These are phyloP conservation scores for Tupiocoris notatus DNA, from an alignment of 2,888 invertebrate genomes.

Conservation along the genomic window DNA sequence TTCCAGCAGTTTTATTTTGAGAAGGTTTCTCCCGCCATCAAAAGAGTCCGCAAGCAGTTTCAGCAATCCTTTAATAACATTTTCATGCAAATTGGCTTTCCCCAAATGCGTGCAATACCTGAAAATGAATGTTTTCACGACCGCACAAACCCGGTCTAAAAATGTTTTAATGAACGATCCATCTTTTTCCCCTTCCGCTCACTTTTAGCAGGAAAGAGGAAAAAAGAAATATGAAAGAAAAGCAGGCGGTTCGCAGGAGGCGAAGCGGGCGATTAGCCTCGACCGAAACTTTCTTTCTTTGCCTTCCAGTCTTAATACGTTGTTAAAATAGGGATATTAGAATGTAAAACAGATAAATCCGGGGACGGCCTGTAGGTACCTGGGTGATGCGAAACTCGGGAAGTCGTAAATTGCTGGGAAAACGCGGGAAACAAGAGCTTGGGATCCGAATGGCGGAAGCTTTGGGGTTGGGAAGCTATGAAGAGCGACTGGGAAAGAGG, in stretches of 20 bases:
- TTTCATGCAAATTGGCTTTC: background rate
- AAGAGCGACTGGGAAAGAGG: background rate
- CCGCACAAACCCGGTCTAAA: background rate
- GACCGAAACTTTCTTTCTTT: background rate
- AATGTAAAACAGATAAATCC: conserved; percentile 31
- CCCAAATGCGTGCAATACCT: background rate
- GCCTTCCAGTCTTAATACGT: conserved; percentile 4
- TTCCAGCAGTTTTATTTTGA: too few relatives aligned
- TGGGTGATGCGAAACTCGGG: conserved; percentile 23
- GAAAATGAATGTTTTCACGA: background rate
- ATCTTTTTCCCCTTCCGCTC: background rate
- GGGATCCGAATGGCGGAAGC: background rate
- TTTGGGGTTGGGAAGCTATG: background rate
- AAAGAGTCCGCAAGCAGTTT: background rate
- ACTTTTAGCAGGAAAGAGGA: background rate
- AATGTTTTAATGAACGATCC: background rate
- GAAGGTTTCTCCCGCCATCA: background rate
- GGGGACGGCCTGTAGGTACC: background rate
- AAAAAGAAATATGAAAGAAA: background rate
- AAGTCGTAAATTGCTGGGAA: conserved; percentile 14
- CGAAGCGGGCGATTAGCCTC: conserved; percentile 1
- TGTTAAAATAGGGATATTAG: conserved; percentile 27
- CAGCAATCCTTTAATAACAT: background rate
- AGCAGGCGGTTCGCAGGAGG: background rate
- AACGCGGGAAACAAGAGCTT: background rate